Percentiles rank a stretch among this genome's conserved stretches.
Evolutionary conservation across 2,797 vertebrate genomes (phyloP).

Genomic region (Rhinatrema bivittatum): DNA sequence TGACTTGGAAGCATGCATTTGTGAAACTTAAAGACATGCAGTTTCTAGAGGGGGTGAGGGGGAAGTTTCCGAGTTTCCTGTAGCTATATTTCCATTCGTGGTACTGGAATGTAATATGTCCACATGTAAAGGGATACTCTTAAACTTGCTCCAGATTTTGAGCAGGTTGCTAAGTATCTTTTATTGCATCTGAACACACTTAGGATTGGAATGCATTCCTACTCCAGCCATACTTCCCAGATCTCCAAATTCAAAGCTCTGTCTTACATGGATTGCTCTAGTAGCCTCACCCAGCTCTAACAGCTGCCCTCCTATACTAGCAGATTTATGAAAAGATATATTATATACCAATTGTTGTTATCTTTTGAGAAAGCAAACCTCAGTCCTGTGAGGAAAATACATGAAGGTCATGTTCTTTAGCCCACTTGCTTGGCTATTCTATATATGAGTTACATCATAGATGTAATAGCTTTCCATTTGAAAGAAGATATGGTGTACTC

Average conservation of each 20-base stretch:
- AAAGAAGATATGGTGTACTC: slow-evolving; percentile 20
- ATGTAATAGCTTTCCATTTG: slow-evolving; percentile 3
- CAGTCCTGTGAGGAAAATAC: slow-evolving; percentile 15
- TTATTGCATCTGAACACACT: slow-evolving; percentile 28
- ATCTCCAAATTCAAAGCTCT: slow-evolving; percentile 24
- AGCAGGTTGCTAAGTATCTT: slow-evolving; percentile 29
- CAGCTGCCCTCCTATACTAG: slow-evolving; percentile 48
- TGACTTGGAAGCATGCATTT: slow-evolving; percentile 53
- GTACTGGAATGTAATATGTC: slow-evolving; percentile 38
- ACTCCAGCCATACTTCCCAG: slow-evolving; percentile 42
- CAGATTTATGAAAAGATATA: slow-evolving; percentile 58
- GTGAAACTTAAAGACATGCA: slow-evolving; percentile 57
- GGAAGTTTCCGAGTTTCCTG: slow-evolving; percentile 28
- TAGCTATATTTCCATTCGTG: slow-evolving; percentile 2
- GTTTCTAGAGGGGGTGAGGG: slow-evolving; percentile 41
- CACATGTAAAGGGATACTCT: slow-evolving; percentile 31
- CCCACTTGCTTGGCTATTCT: slow-evolving; percentile 7
- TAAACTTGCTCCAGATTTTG: slow-evolving; percentile 28
- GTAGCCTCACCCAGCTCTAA: slow-evolving; percentile 44
- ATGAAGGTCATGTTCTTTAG: slow-evolving; percentile 28
- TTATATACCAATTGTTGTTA: slow-evolving; percentile 49
- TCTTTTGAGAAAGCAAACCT: slow-evolving; percentile 42
- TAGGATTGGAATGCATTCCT: too few species aligned
- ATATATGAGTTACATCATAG: slow-evolving; percentile 17
- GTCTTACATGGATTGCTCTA: slow-evolving; percentile 16